Percentiles rank a stretch among this genome's conserved stretches.
Conservation (phyloP, 2,888 invertebrate genomes). For the Lasioglossum villosulum region DNA sequence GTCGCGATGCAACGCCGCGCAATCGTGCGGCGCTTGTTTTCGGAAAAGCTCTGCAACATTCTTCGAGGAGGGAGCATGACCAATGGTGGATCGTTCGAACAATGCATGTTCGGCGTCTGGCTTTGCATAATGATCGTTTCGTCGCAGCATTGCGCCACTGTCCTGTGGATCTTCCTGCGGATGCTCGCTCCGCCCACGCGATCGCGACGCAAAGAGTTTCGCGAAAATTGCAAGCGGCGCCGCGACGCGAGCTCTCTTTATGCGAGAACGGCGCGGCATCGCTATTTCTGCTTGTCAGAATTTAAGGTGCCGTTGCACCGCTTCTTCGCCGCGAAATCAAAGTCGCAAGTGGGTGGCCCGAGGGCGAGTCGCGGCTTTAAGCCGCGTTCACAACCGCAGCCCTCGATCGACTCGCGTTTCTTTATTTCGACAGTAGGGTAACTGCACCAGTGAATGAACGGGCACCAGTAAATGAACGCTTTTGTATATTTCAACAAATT, state of each 20-base stretch:
- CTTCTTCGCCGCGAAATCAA: slow-evolving; percentile 49
- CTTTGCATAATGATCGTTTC: slow-evolving; percentile 22
- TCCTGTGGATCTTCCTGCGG: neutral
- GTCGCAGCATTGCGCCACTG: slow-evolving; percentile 16
- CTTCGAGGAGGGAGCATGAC: neutral
- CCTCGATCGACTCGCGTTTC: neutral
- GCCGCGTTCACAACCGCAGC: slow-evolving; percentile 14
- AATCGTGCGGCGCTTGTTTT: slow-evolving; percentile 25
- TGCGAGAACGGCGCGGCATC: slow-evolving; percentile 15
- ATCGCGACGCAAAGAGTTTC: neutral
- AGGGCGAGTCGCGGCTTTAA: neutral
- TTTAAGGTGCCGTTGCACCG: slow-evolving; percentile 71
- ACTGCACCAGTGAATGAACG: too few relatives aligned
- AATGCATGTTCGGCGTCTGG: slow-evolving; percentile 6
- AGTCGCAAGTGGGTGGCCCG: slow-evolving; percentile 56
- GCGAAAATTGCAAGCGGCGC: slow-evolving; percentile 24
- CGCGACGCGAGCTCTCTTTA: slow-evolving; percentile 21
- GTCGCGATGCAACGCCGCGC: slow-evolving; percentile 46
- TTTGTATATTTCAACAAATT: too few relatives aligned
- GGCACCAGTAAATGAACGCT: too few relatives aligned
- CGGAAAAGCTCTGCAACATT: neutral
- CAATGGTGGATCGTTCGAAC: neutral
- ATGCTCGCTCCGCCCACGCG: neutral
- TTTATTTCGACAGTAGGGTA: neutral
- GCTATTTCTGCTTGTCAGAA: slow-evolving; percentile 66